Percentiles rank a stretch among this genome's conserved stretches.
phyloP scores from a whole-genome alignment of 2,888 invertebrate species.

The Cheilosia soror region DNA sequence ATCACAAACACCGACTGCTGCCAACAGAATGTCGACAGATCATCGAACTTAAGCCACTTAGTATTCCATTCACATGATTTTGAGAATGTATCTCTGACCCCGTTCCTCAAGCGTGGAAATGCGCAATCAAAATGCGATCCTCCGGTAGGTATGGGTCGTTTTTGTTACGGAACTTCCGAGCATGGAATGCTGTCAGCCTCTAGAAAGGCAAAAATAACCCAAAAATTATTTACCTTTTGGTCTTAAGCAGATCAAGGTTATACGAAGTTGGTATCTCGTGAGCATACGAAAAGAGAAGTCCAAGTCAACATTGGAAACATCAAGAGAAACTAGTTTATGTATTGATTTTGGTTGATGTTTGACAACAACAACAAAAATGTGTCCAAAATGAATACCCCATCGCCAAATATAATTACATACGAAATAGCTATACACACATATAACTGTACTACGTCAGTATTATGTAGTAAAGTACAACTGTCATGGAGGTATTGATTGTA shows the following conservation, averaged over 20 bases:
- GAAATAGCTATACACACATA: too few species aligned
- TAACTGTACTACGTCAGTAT: too few species aligned
- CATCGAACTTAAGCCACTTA: conserved; percentile 47
- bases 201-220: conserved; percentile 27
- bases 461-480: too few species aligned
- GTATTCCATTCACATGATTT: conserved; percentile 35
- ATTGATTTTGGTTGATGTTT: conserved; percentile 16
- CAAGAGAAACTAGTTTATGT: conserved; percentile 35
- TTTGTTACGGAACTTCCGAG: conserved; percentile 42
- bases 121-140: conserved; percentile 19
- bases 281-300: conserved; percentile 15
- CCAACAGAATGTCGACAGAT: conserved; percentile 33
- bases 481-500: conserved; percentile 8
- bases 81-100: conserved; percentile 47
- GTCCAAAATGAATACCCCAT: conserved; percentile 18
- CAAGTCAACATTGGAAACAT: conserved; percentile 10
- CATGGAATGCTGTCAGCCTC: conserved; percentile 46
- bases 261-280: conserved; percentile 22
- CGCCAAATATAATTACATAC: not conserved
- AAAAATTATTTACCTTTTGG: conserved; percentile 4
- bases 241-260: conserved; percentile 59
- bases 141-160: not conserved
- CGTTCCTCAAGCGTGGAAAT: conserved; percentile 26
- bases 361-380: conserved; percentile 18
- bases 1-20: conserved; percentile 6